phyloP scores from a whole-genome alignment of 2,888 invertebrate species.

The Leptinotarsa peninsularis region DNA sequence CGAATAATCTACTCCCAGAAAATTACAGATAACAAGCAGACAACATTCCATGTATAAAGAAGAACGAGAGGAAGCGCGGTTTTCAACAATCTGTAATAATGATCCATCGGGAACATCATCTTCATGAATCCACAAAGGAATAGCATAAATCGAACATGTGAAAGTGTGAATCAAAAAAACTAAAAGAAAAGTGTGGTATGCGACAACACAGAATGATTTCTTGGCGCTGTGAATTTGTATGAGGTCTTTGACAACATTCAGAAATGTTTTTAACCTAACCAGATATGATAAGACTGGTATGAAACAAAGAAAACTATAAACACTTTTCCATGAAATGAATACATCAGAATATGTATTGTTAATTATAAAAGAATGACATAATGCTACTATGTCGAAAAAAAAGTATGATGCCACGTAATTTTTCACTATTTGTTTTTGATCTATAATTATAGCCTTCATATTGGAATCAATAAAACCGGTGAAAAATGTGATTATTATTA shows the following conservation, averaged over 20 bases:
- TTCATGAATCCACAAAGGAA: slow-evolving; percentile 3
- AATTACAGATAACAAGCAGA: slow-evolving; percentile 23
- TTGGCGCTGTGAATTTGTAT: neutral
- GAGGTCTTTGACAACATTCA: neutral
- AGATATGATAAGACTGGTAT: neutral
- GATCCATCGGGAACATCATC: neutral
- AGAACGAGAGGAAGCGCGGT: neutral
- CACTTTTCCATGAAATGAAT: neutral
- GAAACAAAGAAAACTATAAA: neutral
- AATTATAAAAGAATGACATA: neutral
- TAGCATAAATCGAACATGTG: neutral
- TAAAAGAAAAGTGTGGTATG: neutral
- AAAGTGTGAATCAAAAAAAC: neutral
- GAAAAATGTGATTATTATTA: slow-evolving; percentile 21
- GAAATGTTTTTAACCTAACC: neutral
- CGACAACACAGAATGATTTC: neutral
- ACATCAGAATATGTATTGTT: neutral
- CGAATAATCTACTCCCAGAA: slow-evolving; percentile 20
- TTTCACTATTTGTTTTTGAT: neutral
- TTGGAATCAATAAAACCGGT: slow-evolving; percentile 20
- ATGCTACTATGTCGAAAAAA: slow-evolving; percentile 18
- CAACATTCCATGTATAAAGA: slow-evolving; percentile 19
- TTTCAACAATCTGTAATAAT: neutral
- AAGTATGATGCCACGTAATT: slow-evolving; percentile 30
- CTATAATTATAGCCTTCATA: slow-evolving; percentile 14